phyloP scores from a whole-genome alignment of 2,113 vertebrate species.

The Pseudopipra pipra region DNA sequence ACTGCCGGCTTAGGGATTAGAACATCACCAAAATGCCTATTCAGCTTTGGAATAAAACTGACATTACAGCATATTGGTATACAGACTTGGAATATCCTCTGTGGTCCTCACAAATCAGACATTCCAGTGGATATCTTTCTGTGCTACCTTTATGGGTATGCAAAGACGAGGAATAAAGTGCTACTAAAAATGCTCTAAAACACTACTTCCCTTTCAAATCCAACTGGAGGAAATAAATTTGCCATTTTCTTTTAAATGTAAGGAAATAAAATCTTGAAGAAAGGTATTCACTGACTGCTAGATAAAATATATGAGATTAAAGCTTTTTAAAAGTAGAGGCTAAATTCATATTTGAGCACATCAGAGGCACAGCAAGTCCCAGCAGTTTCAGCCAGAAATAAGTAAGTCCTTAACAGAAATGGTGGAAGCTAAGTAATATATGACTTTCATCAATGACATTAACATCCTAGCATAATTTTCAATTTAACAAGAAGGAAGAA shows the following conservation, averaged over 20 bases:
- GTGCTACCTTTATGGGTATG: background rate
- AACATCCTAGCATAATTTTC: background rate
- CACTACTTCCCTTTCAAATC: background rate
- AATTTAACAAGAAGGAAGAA: background rate
- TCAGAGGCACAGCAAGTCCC: background rate
- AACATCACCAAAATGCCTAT: background rate
- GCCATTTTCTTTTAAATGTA: background rate
- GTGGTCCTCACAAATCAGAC: background rate
- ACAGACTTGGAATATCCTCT: background rate
- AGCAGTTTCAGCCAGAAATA: fast-evolving
- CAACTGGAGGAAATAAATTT: background rate
- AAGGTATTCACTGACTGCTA: background rate
- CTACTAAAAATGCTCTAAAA: background rate
- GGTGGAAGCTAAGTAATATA: background rate
- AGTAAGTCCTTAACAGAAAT: background rate
- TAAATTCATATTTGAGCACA: background rate
- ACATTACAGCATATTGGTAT: background rate
- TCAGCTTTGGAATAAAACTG: background rate
- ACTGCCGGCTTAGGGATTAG: background rate
- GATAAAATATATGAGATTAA: background rate
- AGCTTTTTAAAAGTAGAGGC: background rate
- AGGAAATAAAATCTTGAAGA: background rate
- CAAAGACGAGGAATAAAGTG: background rate
- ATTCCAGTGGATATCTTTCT: background rate
- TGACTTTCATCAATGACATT: background rate